These are phyloP conservation scores for Drosophila atripex DNA, from an alignment of 2,888 invertebrate species.

Conservation along the genomic window DNA sequence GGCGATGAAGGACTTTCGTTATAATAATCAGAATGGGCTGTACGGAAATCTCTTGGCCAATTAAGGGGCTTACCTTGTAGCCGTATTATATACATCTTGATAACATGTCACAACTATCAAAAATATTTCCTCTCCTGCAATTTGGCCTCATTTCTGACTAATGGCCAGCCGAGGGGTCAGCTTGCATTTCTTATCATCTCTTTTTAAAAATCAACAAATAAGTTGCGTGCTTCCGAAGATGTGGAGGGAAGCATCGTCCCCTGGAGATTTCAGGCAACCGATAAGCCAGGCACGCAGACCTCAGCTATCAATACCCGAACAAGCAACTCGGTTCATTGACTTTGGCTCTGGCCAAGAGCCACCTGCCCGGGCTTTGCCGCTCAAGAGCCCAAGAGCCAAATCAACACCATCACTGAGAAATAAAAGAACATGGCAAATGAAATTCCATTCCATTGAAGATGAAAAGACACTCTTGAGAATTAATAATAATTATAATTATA, in stretches of 20 bases:
- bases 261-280: slow-evolving; percentile 52
- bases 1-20: slow-evolving; percentile 44
- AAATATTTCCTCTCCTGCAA: not conserved
- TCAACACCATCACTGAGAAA: slow-evolving; percentile 60
- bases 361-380: slow-evolving; percentile 55
- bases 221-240: slow-evolving; percentile 59
- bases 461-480: not conserved
- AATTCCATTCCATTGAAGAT: too few relatives aligned
- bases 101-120: slow-evolving; percentile 17
- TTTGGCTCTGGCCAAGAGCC: slow-evolving; percentile 40
- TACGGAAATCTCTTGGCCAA: slow-evolving; percentile 1
- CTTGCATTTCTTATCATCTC: slow-evolving; percentile 22
- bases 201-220: slow-evolving; percentile 67
- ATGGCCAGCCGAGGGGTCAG: slow-evolving; percentile 23
- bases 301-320: slow-evolving; percentile 42
- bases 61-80: not conserved
- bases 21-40: not conserved
- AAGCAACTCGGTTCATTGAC: slow-evolving; percentile 66
- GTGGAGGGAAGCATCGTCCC: slow-evolving; percentile 17
- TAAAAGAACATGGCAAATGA: not conserved
- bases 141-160: slow-evolving; percentile 30
- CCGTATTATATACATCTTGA: slow-evolving; percentile 8
- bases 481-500: too few relatives aligned
- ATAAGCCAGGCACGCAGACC: slow-evolving; percentile 57
- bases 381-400: slow-evolving; percentile 59